These are phyloP conservation scores for Channa striata DNA, from an alignment of 2,797 vertebrate genomes.

Conservation along the genomic window DNA sequence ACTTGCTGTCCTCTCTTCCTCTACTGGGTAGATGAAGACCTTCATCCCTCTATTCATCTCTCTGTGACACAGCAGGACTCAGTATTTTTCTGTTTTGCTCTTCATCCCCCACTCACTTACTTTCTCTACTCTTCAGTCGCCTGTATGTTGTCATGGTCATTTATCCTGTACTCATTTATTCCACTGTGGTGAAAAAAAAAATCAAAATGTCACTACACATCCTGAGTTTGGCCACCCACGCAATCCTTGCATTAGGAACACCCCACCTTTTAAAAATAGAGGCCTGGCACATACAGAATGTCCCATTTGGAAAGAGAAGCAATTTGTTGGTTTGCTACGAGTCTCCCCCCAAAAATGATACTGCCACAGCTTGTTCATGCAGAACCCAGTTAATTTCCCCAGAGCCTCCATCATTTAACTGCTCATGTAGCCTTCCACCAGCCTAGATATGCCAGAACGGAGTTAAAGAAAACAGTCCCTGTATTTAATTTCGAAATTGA, in stretches of 20 bases:
- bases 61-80: slow-evolving; percentile 50
- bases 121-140: slow-evolving; percentile 36
- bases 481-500: no score
- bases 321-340: slow-evolving; percentile 17
- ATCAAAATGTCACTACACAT: slow-evolving; percentile 49
- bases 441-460: no score
- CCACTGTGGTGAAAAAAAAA: slow-evolving; percentile 14
- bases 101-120: slow-evolving; percentile 35
- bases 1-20: slow-evolving; percentile 34
- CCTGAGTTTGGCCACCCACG: slow-evolving; percentile 30
- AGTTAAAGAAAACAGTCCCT: no score
- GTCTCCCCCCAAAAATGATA: slow-evolving; percentile 1
- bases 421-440: no score
- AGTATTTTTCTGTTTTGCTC: slow-evolving; percentile 40
- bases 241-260: slow-evolving; percentile 11
- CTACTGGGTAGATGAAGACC: slow-evolving; percentile 52
- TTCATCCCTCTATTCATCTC: slow-evolving; percentile 49
- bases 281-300: slow-evolving; percentile 21
- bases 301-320: slow-evolving; percentile 1
- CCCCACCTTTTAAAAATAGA: slow-evolving; percentile 21
- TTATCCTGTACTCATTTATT: slow-evolving; percentile 38
- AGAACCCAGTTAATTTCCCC: slow-evolving; percentile 33
- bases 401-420: slow-evolving; percentile 11
- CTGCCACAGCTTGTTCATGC: slow-evolving; percentile 8
- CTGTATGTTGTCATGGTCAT: slow-evolving; percentile 33